These are phyloP conservation scores for Sesamia nonagrioides DNA, from an alignment of 1,140 invertebrate genomes.

Conservation along the genomic window DNA sequence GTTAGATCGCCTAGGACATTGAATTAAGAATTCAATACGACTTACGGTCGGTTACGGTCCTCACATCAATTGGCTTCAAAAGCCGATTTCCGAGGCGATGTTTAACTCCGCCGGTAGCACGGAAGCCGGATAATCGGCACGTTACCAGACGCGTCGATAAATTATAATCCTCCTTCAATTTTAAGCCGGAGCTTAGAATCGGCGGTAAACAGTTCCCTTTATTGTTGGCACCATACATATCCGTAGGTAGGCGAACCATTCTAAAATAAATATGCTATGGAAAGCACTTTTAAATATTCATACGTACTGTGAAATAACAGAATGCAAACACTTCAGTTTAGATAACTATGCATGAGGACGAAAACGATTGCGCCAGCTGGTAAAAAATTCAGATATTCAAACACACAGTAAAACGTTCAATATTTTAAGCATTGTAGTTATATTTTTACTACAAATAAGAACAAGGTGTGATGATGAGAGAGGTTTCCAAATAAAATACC, in stretches of 20 bases:
- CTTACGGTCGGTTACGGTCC: constrained; percentile 10
- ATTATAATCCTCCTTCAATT: constrained; percentile 46
- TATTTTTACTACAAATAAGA: constrained; percentile 2
- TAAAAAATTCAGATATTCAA: not conserved
- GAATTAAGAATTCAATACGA: constrained; percentile 19
- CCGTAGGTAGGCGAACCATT: constrained; percentile 2
- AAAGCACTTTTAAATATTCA: not conserved
- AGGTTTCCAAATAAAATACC: constrained; percentile 37
- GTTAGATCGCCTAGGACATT: not conserved
- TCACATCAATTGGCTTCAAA: constrained; percentile 40
- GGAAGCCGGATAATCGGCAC: constrained; percentile 41
- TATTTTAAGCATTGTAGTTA: not conserved
- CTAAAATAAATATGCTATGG: not conserved
- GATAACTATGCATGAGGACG: constrained; percentile 10
- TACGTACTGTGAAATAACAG: not conserved
- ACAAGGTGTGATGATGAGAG: constrained; percentile 20
- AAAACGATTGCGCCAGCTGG: not conserved
- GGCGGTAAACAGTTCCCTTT: constrained; percentile 19
- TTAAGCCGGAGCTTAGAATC: constrained; percentile 33
- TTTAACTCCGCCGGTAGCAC: constrained; percentile 17
- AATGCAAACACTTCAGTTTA: not conserved
- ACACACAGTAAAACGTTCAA: not conserved
- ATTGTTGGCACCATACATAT: constrained; percentile 14
- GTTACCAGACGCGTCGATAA: constrained; percentile 33
- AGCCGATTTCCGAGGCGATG: constrained; percentile 34